These are phyloP conservation scores for Plestiodon gilberti DNA, from an alignment of 2,113 vertebrate species.

Conservation along the genomic window DNA sequence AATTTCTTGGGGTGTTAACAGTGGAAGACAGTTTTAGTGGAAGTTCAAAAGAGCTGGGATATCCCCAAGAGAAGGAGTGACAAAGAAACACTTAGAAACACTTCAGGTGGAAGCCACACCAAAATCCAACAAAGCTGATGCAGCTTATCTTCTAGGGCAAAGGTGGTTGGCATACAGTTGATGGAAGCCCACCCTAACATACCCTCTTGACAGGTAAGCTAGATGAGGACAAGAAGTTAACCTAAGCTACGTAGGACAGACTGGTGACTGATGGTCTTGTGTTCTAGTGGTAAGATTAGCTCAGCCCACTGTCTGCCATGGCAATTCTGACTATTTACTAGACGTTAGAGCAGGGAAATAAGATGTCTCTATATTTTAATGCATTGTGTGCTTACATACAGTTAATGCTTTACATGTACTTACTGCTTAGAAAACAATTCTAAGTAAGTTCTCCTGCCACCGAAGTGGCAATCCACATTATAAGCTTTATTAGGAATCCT, in stretches of 20 bases:
- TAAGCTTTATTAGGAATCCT: constrained; percentile 86
- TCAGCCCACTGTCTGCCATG: constrained; percentile 81
- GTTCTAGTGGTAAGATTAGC: constrained; percentile 72
- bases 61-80: constrained; percentile 67
- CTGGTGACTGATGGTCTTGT: constrained; percentile 74
- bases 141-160: constrained; percentile 59
- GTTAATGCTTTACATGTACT: constrained; percentile 80
- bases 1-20: constrained; percentile 66
- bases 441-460: constrained; percentile 79
- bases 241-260: constrained; percentile 72
- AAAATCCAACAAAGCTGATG: constrained; percentile 49
- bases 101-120: constrained; percentile 62
- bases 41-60: constrained; percentile 81
- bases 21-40: constrained; percentile 87
- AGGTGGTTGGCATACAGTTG: constrained; percentile 43
- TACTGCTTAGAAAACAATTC: constrained; percentile 82
- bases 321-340: constrained; percentile 70
- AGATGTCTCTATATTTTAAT: constrained; percentile 75
- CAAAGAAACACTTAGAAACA: constrained; percentile 59
- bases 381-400: constrained; percentile 80
- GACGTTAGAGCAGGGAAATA: constrained; percentile 75
- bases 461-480: constrained; percentile 81
- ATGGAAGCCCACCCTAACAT: constrained; percentile 45
- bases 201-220: constrained; percentile 65
- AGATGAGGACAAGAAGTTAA: constrained; percentile 71